Evolutionary conservation across 2,888 invertebrate genomes (phyloP).

Genomic region (Nomada ferruginata): DNA sequence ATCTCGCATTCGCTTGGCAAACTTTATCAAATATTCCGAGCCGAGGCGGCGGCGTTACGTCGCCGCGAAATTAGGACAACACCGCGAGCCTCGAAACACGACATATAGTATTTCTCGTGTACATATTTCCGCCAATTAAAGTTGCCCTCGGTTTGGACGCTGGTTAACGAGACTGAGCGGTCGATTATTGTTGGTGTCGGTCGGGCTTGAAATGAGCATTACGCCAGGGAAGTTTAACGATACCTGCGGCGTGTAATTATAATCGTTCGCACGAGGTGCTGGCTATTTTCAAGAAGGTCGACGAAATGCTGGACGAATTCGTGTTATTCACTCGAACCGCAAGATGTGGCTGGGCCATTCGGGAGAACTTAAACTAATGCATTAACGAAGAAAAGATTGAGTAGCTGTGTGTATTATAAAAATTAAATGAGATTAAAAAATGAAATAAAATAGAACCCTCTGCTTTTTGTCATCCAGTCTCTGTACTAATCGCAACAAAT

Average conservation of each 20-base stretch:
- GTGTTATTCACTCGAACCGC: no score
- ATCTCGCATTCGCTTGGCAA: background rate
- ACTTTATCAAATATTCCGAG: slow-evolving; percentile 33
- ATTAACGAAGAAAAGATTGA: no score
- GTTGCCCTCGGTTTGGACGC: background rate
- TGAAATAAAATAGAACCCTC: background rate
- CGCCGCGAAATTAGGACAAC: slow-evolving; percentile 13
- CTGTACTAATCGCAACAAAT: background rate
- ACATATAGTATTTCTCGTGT: background rate
- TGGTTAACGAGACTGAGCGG: background rate
- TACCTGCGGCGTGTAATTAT: no score
- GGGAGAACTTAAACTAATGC: no score
- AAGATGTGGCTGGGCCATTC: no score
- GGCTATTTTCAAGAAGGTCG: no score
- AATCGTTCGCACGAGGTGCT: no score
- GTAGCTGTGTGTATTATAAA: no score
- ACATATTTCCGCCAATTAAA: background rate
- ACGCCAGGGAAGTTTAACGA: no score
- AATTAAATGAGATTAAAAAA: no score
- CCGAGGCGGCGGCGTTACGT: background rate
- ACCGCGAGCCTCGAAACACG: background rate
- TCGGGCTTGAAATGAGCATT: background rate
- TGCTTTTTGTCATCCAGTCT: background rate
- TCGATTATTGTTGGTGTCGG: background rate
- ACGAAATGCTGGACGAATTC: no score